Percentiles rank a stretch among this genome's conserved stretches.
Evolutionary conservation across 2,113 vertebrate genomes (phyloP).

Genomic region (Entelurus aequoreus): DNA sequence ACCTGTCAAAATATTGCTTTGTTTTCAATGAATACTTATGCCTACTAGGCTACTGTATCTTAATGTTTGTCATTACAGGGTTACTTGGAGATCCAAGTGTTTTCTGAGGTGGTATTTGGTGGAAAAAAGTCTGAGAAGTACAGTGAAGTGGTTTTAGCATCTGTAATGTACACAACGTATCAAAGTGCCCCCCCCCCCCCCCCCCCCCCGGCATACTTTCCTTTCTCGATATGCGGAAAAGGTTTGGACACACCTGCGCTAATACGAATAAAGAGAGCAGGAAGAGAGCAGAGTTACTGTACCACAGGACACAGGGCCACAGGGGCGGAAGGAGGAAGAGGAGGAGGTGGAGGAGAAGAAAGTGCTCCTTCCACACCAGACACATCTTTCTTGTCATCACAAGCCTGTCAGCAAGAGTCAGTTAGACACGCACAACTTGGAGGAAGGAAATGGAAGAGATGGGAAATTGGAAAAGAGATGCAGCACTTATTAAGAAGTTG

Average conservation of each 20-base stretch:
- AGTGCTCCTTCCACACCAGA: slow-evolving; percentile 56
- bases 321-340: slow-evolving; percentile 62
- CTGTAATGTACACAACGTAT: no score
- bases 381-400: slow-evolving; percentile 56
- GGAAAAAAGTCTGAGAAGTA: no score
- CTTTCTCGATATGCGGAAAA: not conserved
- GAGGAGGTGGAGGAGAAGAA: slow-evolving; percentile 56
- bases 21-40: no score
- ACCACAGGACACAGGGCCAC: slow-evolving; percentile 78
- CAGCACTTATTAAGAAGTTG: not conserved
- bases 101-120: no score
- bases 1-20: no score
- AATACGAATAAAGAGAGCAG: slow-evolving; percentile 18
- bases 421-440: slow-evolving; percentile 42
- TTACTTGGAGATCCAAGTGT: no score
- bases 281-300: slow-evolving; percentile 62
- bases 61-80: no score
- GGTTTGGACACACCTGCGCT: not conserved
- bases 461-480: slow-evolving; percentile 1
- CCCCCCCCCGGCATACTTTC: no score
- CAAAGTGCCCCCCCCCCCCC: no score
- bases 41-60: no score
- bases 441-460: slow-evolving; percentile 24
- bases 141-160: no score
- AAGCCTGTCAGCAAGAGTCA: slow-evolving; percentile 62